Conservation (phyloP, 2,888 invertebrate species). For the Tetrapedia diversipes region DNA sequence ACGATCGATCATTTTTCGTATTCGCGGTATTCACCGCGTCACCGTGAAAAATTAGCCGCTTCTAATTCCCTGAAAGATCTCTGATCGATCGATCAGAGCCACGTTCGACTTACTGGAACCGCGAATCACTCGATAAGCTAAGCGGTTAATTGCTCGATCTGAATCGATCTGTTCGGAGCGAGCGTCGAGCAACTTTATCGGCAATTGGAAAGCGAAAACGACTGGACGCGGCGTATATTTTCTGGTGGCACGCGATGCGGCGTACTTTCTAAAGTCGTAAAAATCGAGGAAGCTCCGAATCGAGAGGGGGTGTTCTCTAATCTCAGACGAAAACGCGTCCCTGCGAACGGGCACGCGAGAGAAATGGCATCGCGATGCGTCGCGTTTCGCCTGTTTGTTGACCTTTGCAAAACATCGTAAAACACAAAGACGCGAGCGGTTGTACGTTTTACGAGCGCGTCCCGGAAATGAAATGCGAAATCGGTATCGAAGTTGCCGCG, state of each 20-base stretch:
- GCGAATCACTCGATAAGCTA: no score
- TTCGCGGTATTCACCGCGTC: background rate
- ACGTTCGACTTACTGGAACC: background rate
- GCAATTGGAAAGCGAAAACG: constrained; percentile 37
- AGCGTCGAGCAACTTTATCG: background rate
- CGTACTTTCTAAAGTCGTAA: constrained; percentile 18
- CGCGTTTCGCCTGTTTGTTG: background rate
- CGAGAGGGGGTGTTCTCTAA: background rate
- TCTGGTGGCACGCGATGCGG: constrained; percentile 30
- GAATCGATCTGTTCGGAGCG: constrained; percentile 5
- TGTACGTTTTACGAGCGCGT: background rate
- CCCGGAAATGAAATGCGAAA: background rate
- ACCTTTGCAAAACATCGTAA: constrained; percentile 11
- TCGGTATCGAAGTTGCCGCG: background rate
- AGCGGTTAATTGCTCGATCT: background rate
- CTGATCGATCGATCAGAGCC: background rate
- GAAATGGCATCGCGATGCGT: background rate
- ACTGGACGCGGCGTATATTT: constrained; percentile 8
- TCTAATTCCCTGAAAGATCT: background rate
- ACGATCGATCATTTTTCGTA: background rate
- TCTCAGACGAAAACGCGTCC: background rate
- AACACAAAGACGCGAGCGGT: background rate
- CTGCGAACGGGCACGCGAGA: background rate
- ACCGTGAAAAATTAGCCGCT: background rate
- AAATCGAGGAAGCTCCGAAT: background rate